phyloP scores from a whole-genome alignment of 2,113 vertebrate genomes.

The Ranitomeya variabilis region DNA sequence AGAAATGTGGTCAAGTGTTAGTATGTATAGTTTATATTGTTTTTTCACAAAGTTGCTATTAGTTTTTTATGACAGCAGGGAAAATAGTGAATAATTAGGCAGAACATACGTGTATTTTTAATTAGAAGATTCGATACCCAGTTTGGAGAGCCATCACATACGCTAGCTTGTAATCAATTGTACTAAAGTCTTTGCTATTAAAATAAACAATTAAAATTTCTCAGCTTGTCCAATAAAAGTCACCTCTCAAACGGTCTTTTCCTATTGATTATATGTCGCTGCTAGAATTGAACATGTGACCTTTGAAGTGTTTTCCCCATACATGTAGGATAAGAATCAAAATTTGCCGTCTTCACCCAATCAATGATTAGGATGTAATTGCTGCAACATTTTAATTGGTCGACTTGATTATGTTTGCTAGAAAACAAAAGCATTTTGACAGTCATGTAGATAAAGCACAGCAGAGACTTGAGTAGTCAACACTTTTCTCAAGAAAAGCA shows the following conservation, averaged over 20 bases:
- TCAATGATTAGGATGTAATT: conserved; percentile 42
- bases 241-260: background rate
- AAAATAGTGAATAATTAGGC: background rate
- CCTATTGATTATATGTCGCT: conserved; percentile 48
- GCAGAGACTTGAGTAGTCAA: conserved; percentile 16
- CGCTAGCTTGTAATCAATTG: conserved; percentile 6
- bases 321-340: conserved; percentile 31
- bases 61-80: no score
- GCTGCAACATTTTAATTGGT: conserved; percentile 35
- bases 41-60: background rate
- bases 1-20: background rate
- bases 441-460: conserved; percentile 26
- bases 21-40: background rate
- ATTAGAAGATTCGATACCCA: no score
- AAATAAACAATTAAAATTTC: conserved; percentile 36
- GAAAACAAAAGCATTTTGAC: conserved; percentile 24
- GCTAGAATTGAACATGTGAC: conserved; percentile 35
- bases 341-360: conserved; percentile 30
- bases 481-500: conserved; percentile 14
- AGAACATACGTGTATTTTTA: no score
- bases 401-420: conserved; percentile 43
- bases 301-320: conserved; percentile 24
- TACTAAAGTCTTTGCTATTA: conserved; percentile 23
- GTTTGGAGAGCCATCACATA: background rate
- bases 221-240: background rate